phyloP scores from a whole-genome alignment of 2,888 invertebrate species.

The Campoletis raptor region DNA sequence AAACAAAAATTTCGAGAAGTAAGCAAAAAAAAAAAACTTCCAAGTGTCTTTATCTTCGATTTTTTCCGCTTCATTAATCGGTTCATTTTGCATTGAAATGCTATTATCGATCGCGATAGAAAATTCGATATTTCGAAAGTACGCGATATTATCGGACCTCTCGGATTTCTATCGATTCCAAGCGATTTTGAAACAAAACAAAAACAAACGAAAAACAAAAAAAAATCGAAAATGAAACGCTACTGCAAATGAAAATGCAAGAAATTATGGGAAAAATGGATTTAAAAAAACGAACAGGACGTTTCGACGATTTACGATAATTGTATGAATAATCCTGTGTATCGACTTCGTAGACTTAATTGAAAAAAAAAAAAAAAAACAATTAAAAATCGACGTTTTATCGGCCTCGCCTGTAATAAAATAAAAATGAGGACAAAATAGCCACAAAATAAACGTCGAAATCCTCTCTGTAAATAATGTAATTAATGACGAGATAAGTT shows the following conservation, averaged over 20 bases:
- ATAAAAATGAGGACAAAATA: neutral
- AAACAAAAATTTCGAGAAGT: neutral
- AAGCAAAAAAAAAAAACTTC: neutral
- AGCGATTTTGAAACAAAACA: constrained; percentile 9
- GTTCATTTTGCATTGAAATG: constrained; percentile 29
- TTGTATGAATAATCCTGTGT: constrained; percentile 66
- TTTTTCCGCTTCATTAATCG: constrained; percentile 22
- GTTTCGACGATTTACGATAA: constrained; percentile 64
- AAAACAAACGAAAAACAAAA: neutral
- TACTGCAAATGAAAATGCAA: neutral
- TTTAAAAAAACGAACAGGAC: constrained; percentile 54
- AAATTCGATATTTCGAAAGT: constrained; percentile 32
- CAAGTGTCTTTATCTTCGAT: neutral
- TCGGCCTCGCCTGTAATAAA: constrained; percentile 56
- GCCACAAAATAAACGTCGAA: constrained; percentile 13
- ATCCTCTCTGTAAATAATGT: constrained; percentile 73
- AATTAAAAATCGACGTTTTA: constrained; percentile 23
- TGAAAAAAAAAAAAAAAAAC: constrained; percentile 32
- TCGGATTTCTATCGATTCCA: constrained; percentile 44
- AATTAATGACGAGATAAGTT: constrained; percentile 68
- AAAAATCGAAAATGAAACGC: neutral
- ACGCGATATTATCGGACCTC: constrained; percentile 61
- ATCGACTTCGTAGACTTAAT: constrained; percentile 68
- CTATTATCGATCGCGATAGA: constrained; percentile 18
- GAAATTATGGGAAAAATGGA: constrained; percentile 16